These are phyloP conservation scores for Sphaerophoria taeniata DNA, from an alignment of 2,888 invertebrate genomes.

Conservation along the genomic window DNA sequence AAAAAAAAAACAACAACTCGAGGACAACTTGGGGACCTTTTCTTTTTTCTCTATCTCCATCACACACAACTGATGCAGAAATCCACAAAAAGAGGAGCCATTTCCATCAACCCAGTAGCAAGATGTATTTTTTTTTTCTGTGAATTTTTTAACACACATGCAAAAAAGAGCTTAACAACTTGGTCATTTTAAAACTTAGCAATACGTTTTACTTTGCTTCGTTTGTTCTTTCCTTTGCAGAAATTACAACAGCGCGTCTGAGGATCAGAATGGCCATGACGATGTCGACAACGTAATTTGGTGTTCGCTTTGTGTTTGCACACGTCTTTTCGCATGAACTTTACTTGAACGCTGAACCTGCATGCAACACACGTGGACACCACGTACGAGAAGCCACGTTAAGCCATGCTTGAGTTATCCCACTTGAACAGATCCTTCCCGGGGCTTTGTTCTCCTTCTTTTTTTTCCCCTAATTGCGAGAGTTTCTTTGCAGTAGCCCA, in stretches of 20 bases:
- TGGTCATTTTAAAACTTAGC: slow-evolving; percentile 73
- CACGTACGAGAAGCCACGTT: not conserved
- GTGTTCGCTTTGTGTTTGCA: slow-evolving; percentile 4
- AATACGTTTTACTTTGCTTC: slow-evolving; percentile 65
- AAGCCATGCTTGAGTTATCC: slow-evolving; percentile 32
- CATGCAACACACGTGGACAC: slow-evolving; percentile 12
- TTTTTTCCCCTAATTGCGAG: not conserved
- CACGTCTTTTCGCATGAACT: slow-evolving; percentile 18
- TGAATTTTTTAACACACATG: slow-evolving; percentile 18
- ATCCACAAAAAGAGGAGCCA: slow-evolving; percentile 12
- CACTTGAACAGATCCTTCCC: slow-evolving; percentile 52
- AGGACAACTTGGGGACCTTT: slow-evolving; percentile 21
- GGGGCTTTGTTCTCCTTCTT: slow-evolving; percentile 33
- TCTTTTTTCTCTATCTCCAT: slow-evolving; percentile 4
- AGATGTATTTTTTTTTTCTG: slow-evolving; percentile 19
- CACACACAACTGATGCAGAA: not conserved
- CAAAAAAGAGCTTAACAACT: slow-evolving; percentile 75
- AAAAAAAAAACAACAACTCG: slow-evolving; percentile 37
- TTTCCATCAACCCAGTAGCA: slow-evolving; percentile 2
- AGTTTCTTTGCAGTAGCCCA: slow-evolving; percentile 25
- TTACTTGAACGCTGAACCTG: not conserved
- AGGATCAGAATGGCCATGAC: no score
- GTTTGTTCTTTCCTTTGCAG: slow-evolving; percentile 52
- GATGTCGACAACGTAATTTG: not conserved
- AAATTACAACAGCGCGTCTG: slow-evolving; percentile 17